Conservation (phyloP, 2,113 vertebrate species). For the Nicator chloris region DNA sequence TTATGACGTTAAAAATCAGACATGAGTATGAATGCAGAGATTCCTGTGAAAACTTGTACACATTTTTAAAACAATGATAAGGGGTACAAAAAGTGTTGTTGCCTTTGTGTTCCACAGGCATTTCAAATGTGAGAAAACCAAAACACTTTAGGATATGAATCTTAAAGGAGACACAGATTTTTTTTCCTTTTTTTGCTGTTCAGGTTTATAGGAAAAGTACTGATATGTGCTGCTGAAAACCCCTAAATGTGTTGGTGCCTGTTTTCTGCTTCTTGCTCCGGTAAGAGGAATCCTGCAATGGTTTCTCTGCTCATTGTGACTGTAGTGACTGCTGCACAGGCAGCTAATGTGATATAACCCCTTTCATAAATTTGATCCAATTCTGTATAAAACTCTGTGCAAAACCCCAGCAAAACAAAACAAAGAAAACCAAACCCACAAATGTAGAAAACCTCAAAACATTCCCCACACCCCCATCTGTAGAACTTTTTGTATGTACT, state of each 20-base stretch:
- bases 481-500: background rate
- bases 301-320: background rate
- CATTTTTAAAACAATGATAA: background rate
- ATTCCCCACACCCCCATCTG: rapidly evolving
- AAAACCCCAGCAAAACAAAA: background rate
- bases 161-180: background rate
- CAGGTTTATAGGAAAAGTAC: background rate
- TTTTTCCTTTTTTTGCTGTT: background rate
- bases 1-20: background rate
- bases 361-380: background rate
- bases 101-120: background rate
- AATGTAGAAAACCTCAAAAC: background rate
- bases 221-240: background rate
- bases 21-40: background rate
- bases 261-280: background rate
- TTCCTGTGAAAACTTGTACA: background rate
- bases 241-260: background rate
- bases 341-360: rapidly evolving
- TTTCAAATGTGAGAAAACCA: background rate
- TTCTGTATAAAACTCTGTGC: background rate
- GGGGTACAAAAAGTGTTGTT: background rate
- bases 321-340: background rate
- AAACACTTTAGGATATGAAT: background rate
- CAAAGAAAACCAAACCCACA: background rate
- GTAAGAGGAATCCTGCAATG: background rate